Percentiles rank a stretch among this genome's conserved stretches.
These are phyloP conservation scores for Uria aalge DNA, from an alignment of 2,113 vertebrate genomes.

Conservation along the genomic window DNA sequence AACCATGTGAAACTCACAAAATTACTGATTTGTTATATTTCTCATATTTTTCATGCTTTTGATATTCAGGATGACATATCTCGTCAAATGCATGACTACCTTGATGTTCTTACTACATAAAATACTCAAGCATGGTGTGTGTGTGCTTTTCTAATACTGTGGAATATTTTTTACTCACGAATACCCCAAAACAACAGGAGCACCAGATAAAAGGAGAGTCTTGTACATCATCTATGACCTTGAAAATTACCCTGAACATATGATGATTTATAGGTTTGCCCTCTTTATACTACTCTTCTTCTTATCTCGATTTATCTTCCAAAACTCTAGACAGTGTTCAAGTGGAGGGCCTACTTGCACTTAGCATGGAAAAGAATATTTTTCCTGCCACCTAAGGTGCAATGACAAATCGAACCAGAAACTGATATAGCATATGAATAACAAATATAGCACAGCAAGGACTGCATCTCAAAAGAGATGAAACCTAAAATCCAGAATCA, in stretches of 20 bases:
- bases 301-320: not conserved
- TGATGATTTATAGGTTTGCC: not conserved
- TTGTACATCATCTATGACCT: not conserved
- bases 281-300: not conserved
- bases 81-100: not conserved
- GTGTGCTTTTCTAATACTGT: not conserved
- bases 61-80: not conserved
- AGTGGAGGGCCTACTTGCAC: not conserved
- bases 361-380: not conserved
- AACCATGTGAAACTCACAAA: not conserved
- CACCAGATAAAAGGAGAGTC: not conserved
- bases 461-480: not conserved
- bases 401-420: slow-evolving; percentile 24
- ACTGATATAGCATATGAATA: not conserved
- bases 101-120: not conserved
- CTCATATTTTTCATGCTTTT: not conserved
- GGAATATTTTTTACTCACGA: not conserved
- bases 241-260: not conserved
- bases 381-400: not conserved
- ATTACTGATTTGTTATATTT: not conserved
- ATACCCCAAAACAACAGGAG: not conserved
- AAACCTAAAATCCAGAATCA: not conserved
- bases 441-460: not conserved
- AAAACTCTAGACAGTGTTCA: not conserved
- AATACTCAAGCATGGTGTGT: not conserved